Base-by-base conservation (phyloP, 1,140 invertebrate genomes). In the Antheraea pernyi region DNA sequence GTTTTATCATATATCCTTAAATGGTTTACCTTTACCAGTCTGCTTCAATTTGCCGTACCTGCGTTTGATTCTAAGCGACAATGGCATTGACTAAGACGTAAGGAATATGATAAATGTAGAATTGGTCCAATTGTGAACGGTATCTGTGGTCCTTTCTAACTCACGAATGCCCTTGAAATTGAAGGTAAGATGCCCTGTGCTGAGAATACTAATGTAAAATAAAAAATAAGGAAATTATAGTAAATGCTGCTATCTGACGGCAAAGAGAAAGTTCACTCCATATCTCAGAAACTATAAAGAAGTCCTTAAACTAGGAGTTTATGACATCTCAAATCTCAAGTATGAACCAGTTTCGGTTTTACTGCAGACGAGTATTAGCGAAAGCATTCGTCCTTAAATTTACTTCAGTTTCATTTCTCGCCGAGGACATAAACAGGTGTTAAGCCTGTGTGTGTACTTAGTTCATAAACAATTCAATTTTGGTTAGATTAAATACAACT, bases 331-430 rank as follows among this genome's bases (percentile, higher is more conserved):
- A 53, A 53, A 53, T 53, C 46, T 16, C 13, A 16, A 53, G 11
- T n/a, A 53, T 16, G 46, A 53, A 53, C 11, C 11, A n/a, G 46
- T n/a, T 53, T 53, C 11, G 13, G 46, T 53, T 53, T 53, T 53
- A 53, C 46, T n/a, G 16, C 46, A 53, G 46, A 6, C 16, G 46
- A 16, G 61, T 37, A 63, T 63, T 36, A 63, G 61, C 30, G 61
- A 10, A 19, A 37, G 19, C 61, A 63, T 63, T 63, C 61, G 37
- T 36, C 61, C 64, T 65, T 65, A 48, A 48, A 19, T 64, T 64
- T 39, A 65, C 48, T 65, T 9, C 10, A 11, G 39, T 65, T 65
- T 65, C 19, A 48, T 65, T 65, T 19, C 39, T 48, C 18, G 48
- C 13, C 7, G 19, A 42, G 18, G 10, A 18, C 9, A 63, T 63